These are phyloP conservation scores for Pangasius macronema DNA, from an alignment of 2,797 vertebrate species.

Conservation along the genomic window DNA sequence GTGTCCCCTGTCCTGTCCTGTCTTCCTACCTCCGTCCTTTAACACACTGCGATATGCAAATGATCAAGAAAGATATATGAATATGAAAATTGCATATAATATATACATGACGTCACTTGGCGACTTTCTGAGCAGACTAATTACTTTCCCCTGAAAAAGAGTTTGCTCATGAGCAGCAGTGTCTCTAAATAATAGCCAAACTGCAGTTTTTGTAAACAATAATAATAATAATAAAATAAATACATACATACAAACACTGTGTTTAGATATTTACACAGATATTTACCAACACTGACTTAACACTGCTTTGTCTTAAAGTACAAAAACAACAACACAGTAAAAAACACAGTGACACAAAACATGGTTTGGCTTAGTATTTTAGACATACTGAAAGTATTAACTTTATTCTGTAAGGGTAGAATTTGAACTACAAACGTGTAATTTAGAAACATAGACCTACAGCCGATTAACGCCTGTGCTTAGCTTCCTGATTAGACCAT, in stretches of 20 bases:
- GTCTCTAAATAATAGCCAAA: not conserved
- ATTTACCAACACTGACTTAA: not conserved
- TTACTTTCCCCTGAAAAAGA: not conserved
- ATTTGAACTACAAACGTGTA: not conserved
- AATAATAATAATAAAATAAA: not conserved
- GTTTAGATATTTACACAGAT: not conserved
- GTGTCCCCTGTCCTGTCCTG: too few relatives aligned
- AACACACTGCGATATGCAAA: too few relatives aligned
- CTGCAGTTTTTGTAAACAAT: too few relatives aligned
- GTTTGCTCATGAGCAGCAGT: not conserved
- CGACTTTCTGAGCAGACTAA: not conserved
- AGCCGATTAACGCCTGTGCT: not conserved
- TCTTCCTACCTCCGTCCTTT: too few relatives aligned
- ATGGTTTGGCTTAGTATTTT: not conserved
- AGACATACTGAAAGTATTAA: not conserved
- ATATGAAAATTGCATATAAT: not conserved
- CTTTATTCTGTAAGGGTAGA: not conserved
- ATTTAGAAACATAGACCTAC: not conserved
- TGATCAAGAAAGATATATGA: too few relatives aligned
- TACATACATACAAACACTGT: not conserved
- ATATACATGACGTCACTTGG: not conserved
- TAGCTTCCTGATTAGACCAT: not conserved
- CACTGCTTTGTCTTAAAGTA: not conserved
- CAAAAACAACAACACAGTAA: not conserved
- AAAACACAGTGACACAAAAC: not conserved